Evolutionary conservation across 2,888 invertebrate species (phyloP), one percentile per base, ranked within the genome.

Genomic region (Callyntrura sp.): DNA sequence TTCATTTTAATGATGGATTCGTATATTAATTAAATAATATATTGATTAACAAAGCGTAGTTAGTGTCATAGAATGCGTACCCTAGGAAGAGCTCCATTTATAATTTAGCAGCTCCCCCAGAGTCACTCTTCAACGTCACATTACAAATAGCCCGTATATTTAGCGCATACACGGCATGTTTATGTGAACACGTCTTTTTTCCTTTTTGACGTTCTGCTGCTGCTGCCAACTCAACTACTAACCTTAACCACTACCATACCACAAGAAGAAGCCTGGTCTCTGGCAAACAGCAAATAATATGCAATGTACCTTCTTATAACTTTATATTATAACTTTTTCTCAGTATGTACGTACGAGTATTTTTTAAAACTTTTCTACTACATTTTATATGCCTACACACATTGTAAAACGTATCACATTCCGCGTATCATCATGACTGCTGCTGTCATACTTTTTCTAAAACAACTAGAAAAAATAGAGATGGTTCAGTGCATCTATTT

Each of bases 381-480:
- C 57, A n/a, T 17, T 5, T n/a, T 17, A 43, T 20, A 73, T 73
- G 1, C 68, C 35, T 68, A 43, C 25, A 76, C 23, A 51, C 25
- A 51, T 76, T 45, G 12, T n/a, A 11, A 8, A 43, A n/a, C 17
- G 51, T 43, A 51, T 25, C 20, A 23, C 48, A 25, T 55, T 51
- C 48, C 76, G 14, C 51, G 51, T 76, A 51, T 51, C 76, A 70
- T 23, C 43, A 9, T 62, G 0, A n/a, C 28, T 43, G 12, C 79
- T 60, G 28, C 79, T 79, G 79, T 60, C 79, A 79, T 60, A 57
- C 43, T n/a, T 28, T 57, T 35, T 12, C 78, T 55, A 28, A 57
- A 79, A 28, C 23, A 51, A 51, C 48, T 23, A 48, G 76, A 76
- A 76, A 76, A 76, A 76, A 43, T 55, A 51, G 43, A 60, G 35